Percentiles rank a stretch among this genome's conserved stretches.
Evolutionary conservation across 2,113 vertebrate genomes (phyloP).

Genomic region (Budorcas taxicolor): DNA sequence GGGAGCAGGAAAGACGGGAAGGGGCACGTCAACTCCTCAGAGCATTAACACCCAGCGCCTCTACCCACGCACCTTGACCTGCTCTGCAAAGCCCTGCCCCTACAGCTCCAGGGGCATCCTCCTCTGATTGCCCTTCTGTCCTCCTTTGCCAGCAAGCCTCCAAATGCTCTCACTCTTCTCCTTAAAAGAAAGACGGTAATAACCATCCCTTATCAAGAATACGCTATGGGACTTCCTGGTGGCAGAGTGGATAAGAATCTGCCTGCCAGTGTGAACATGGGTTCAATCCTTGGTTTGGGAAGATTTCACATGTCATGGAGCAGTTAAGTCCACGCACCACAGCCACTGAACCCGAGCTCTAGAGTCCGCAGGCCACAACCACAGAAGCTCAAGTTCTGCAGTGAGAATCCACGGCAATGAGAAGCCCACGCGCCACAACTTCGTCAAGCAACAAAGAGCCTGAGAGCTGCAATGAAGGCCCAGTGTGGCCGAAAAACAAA

Average conservation of each 20-base stretch:
- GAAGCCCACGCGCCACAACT: neutral
- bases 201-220: neutral
- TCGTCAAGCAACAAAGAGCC: neutral
- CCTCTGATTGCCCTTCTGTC: neutral
- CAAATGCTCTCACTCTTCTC: neutral
- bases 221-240: neutral
- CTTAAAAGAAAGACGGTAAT: neutral
- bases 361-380: neutral
- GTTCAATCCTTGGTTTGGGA: neutral
- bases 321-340: neutral
- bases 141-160: neutral
- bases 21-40: neutral
- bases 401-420: neutral
- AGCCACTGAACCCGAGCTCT: neutral
- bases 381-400: neutral
- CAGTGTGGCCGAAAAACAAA: neutral
- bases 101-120: neutral
- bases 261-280: neutral
- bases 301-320: neutral
- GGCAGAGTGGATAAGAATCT: neutral
- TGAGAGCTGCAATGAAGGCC: neutral
- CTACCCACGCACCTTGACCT: rapidly evolving
- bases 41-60: rapidly evolving
- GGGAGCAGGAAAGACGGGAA: neutral
- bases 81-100: neutral